A percentile compares a stretch with the other conserved stretches of the same genome.
phyloP scores from a whole-genome alignment of 1,140 invertebrate species.

The Branchinecta lindahli region DNA sequence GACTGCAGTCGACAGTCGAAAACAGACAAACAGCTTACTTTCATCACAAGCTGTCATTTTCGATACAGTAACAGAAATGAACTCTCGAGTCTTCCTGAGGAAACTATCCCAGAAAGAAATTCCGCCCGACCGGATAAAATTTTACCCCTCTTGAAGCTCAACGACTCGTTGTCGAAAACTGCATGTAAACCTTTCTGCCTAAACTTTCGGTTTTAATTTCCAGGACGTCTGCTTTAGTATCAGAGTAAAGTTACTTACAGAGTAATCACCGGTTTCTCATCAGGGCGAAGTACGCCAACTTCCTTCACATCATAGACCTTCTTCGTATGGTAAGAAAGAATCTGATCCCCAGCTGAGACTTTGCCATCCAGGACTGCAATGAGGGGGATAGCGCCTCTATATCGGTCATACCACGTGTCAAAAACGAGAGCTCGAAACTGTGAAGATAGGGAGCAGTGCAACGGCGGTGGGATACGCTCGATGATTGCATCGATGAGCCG shows the following conservation, averaged over 20 bases:
- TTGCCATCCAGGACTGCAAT: constrained; percentile 60
- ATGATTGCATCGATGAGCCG: constrained; percentile 60
- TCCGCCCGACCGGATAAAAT: too few relatives aligned
- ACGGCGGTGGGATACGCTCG: constrained; percentile 57
- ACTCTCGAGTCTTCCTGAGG: too few relatives aligned
- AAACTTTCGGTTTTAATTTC: too few relatives aligned
- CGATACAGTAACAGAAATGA: too few relatives aligned
- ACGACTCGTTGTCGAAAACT: too few relatives aligned
- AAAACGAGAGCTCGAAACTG: constrained; percentile 69
- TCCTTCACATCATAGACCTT: constrained; percentile 62
- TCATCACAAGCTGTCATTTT: too few relatives aligned
- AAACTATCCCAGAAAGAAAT: too few relatives aligned
- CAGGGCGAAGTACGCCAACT: constrained; percentile 62
- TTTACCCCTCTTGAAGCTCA: too few relatives aligned
- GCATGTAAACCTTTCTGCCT: too few relatives aligned
- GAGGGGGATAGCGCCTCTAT: constrained; percentile 64
- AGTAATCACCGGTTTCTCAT: constrained; percentile 46
- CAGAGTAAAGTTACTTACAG: constrained; percentile 40
- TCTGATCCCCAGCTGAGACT: constrained; percentile 47
- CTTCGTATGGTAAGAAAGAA: constrained; percentile 44
- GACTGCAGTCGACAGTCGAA: too few relatives aligned
- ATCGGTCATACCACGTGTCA: constrained; percentile 86
- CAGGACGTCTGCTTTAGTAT: too few relatives aligned
- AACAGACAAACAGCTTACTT: too few relatives aligned
- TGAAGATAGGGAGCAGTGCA: constrained; percentile 34